Evolutionary conservation across 2,113 vertebrate genomes (phyloP), one percentile per base, ranked within the genome.

Genomic region (Damaliscus lunatus): DNA sequence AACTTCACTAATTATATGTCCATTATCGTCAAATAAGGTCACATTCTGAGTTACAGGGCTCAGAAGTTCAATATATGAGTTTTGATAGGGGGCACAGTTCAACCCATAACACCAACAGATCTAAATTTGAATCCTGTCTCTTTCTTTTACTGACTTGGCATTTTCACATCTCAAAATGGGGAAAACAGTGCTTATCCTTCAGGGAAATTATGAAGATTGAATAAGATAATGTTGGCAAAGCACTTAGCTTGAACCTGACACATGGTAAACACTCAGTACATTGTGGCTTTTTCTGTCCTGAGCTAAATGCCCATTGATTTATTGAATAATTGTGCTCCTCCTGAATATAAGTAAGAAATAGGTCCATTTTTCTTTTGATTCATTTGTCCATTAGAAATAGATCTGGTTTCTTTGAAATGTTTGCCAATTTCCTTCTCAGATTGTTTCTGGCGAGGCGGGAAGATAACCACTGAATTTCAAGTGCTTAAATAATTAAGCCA

Each of bases 401-500:
- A 82, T 94, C 55, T 88, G 36, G 29, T 59, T 17, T 96, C 71
- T 87, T 14, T 74, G 21, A 95, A 92, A 87, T 64, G 57, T 93
- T 96, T 94, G 88, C 88, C n/a, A 80, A 17, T 96, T 97, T 94
- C n/a, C 40, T 81, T 96, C 71, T 94, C 62, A 96, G 78, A 50
- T n/a, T 71, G 13, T 88, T 96, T 95, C 86, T 91, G 55, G 80
- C 15, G 77, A 92, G 31, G 46, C 23, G 87, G 27, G 88, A 95
- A 85, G 87, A 92, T 81, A 90, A 46, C 31, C 60, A 67, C 31
- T 52, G 93, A 94, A 80, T 93, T 36, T 94, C 27, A 91, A 93
- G 43, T 91, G 57, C 78, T 95, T 96, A 89, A 96, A 97, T 97
- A 94, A 96, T 98, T 96, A 97, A 98, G 74, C 43, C 62, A 78